A percentile compares a stretch with the other conserved stretches of the same genome.
Evolutionary conservation across 1,140 invertebrate genomes (phyloP).

Genomic region (Odontomachus brunneus): DNA sequence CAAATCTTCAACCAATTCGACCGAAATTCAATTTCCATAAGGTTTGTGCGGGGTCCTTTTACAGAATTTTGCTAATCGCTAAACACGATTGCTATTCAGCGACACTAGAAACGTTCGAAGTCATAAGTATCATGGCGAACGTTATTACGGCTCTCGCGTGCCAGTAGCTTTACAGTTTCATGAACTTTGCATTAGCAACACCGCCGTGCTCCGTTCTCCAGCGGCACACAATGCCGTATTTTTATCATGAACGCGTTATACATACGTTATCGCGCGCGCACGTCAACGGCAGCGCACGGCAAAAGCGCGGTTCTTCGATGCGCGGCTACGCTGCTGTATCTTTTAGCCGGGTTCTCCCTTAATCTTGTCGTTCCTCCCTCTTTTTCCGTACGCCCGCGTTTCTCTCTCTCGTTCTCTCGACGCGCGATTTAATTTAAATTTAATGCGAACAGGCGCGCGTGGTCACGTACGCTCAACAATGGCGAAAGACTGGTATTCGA

Average conservation of each 20-base stretch:
- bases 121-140: constrained; percentile 19
- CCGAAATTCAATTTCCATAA: too few species aligned
- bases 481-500: constrained; percentile 42
- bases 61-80: too few species aligned
- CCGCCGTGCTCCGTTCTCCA: background rate
- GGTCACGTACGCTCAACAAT: constrained; percentile 56
- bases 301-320: constrained; percentile 49
- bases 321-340: constrained; percentile 39
- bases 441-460: constrained; percentile 51
- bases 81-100: background rate
- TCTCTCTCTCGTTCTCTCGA: constrained; percentile 11
- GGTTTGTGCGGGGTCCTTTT: too few species aligned
- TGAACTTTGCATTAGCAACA: constrained; percentile 29
- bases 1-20: too few species aligned
- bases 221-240: constrained; percentile 37
- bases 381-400: background rate
- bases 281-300: constrained; percentile 28
- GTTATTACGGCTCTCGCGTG: constrained; percentile 24
- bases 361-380: constrained; percentile 10
- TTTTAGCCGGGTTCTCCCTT: constrained; percentile 7
- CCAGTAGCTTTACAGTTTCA: constrained; percentile 32
- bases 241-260: constrained; percentile 35
- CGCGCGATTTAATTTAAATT: constrained; percentile 58
- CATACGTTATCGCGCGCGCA: constrained; percentile 4
- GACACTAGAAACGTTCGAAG: background rate